Base-by-base conservation (phyloP, 30 jellyfish, hydroid and myxozoan genomes). In the Aurelia sp. region DNA sequence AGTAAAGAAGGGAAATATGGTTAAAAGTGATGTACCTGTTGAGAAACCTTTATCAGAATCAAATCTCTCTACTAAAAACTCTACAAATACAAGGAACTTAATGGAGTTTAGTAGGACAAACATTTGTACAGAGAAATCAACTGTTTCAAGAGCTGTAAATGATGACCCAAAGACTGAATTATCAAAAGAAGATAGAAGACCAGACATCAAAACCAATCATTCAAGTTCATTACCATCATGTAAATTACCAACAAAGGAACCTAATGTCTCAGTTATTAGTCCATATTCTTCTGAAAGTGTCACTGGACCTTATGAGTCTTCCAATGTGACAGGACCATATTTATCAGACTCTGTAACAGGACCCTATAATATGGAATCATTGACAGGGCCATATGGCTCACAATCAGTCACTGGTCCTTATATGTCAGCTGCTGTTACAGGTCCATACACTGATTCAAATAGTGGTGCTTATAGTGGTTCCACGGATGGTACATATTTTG, bases 391-490 rank as follows among this genome's bases (percentile, higher is more conserved):
- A 44, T 62, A 78, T 78, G 21, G 79, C 47, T 51, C 20, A 62
- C 71, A 78, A 13, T 17, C 66, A 48, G 67, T 66, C 16, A 19
- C 86, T 73, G 95, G 75, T 7, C 83, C 89, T 18, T 75, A 74
- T 66, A 51, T 50, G n/a, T 4, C 79, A 22, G 69, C 33, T 18
- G 69, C 4, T 18, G 33, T 21, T 33, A 59, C 69, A 59, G 13
- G 69, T 21, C 69, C 69, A 6, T 37, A 33, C 41, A 47, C 16
- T 71, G 59, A 33, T 19, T 0, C 62, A 3, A 20, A 71, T n/a
- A 44, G 73, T 1, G 79, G 60, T 33, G 30, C 40, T 33, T 55
- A 57, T 27, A 57, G 73, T 57, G 61, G 73, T 51, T 21, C 85
- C 27, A n/a, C 57, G 8, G 72, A 11, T 8, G 69, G 60, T 55